Percentiles rank a stretch among this genome's conserved stretches.
Evolutionary conservation across 2,888 invertebrate species (phyloP).

Genomic region (Nematopogon swammerdamellus): DNA sequence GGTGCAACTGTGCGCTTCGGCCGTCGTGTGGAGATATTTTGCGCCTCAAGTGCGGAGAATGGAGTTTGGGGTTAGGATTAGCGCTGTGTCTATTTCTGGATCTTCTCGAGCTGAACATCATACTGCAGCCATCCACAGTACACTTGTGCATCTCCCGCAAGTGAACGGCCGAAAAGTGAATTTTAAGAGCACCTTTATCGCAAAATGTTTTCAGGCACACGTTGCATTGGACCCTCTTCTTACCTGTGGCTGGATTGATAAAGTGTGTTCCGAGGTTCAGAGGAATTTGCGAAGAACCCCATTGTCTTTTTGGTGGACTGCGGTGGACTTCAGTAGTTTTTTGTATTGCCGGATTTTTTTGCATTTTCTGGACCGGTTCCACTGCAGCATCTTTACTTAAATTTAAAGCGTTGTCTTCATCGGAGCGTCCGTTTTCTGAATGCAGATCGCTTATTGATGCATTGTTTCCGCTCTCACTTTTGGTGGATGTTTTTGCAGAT

Average conservation of each 20-base stretch:
- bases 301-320: constrained; percentile 75
- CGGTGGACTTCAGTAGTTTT: too few relatives aligned
- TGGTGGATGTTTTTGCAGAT: constrained; percentile 39
- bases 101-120: constrained; percentile 98
- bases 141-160: constrained; percentile 99
- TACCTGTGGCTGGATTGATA: constrained; percentile 90
- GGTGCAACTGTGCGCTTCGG: constrained; percentile 82
- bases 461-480: constrained; percentile 33
- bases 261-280: constrained; percentile 85
- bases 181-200: constrained; percentile 99
- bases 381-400: constrained; percentile 44
- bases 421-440: constrained; percentile 25
- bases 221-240: constrained; percentile 96
- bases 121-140: constrained; percentile 97
- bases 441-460: constrained; percentile 13
- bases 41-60: constrained; percentile 89
- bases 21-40: constrained; percentile 95
- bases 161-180: constrained; percentile 98
- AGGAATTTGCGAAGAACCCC: constrained; percentile 74
- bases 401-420: constrained; percentile 44
- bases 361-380: constrained; percentile 29
- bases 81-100: constrained; percentile 96
- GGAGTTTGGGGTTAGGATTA: constrained; percentile 97
- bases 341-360: constrained; percentile 51
- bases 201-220: constrained; percentile 99